Evolutionary conservation across 2,113 vertebrate genomes (phyloP), one percentile per base, ranked within the genome.

Genomic region (Ciconia maguari): DNA sequence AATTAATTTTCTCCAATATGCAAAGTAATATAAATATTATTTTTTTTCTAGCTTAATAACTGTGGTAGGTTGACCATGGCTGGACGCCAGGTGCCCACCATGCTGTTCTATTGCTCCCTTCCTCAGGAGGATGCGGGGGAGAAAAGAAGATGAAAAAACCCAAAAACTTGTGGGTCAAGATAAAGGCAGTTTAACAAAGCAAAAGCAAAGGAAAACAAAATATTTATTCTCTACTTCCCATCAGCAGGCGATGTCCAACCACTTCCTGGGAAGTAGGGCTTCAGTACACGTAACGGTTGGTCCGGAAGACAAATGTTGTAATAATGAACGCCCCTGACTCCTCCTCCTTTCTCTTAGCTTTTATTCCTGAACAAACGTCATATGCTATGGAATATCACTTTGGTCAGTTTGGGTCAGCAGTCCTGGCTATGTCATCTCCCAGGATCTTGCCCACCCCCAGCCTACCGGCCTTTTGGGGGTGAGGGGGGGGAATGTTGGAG

Each of bases 271-370:
- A 83, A 58, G 27, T 4, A 48, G 24, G 7, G 3, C 61, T 70
- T 94, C 30, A 34, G 7, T 29, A 29, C 0, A 0, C 1, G 0
- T 8, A 41, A 21, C 2, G 4, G 12, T 44, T 93, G 5, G 27
- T 79, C 44, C 3, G 2, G 38, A 92, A 77, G 30, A 36, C 7
- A 77, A 72, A 64, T 1, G 0, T 29, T 10, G 3, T 13, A 48
- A 15, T 21, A 54, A 52, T 1, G 1, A 70, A 82, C 19, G 2
- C 3, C 2, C 3, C 10, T 9, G 2, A 7, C 2, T 41, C 26
- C 22, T 42, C 14, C 16, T 82, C 30, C 14, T 62, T 68, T 88
- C 21, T n/a, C 8, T 29, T 66, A 29, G 12, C 34, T 85, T 66
- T 86, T 57, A 38, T 41, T 41, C 1, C 17, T 64, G 27, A 80